These are phyloP conservation scores for Tinamus guttatus DNA, from an alignment of 2,113 vertebrate genomes.

Conservation along the genomic window DNA sequence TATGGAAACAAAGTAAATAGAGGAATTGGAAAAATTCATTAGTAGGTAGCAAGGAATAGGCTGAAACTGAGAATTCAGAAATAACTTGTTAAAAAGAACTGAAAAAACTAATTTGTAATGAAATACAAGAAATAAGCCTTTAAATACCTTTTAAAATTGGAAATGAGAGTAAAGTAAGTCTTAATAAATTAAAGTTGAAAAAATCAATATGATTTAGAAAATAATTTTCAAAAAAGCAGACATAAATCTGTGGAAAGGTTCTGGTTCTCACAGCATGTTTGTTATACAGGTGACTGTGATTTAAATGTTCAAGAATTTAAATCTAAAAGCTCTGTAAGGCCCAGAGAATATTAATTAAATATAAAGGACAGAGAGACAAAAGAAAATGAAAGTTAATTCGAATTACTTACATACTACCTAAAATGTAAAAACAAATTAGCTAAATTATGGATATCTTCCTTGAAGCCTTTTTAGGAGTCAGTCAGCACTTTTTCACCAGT, in stretches of 20 bases:
- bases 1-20: neutral
- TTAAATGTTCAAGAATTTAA: neutral
- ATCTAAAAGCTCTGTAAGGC: neutral
- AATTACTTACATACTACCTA: too few relatives aligned
- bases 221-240: neutral
- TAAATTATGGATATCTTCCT: too few relatives aligned
- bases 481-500: neutral
- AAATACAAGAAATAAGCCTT: neutral
- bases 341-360: neutral
- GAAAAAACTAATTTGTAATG: neutral
- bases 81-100: neutral
- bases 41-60: neutral
- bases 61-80: neutral
- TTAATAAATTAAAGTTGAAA: neutral
- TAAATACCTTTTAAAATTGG: neutral
- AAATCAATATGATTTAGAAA: neutral
- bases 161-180: neutral
- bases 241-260: neutral
- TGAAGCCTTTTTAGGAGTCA: too few relatives aligned
- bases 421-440: too few relatives aligned
- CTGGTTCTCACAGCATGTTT: neutral
- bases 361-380: neutral
- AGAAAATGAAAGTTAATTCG: neutral
- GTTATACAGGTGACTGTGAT: neutral
- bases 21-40: accelerated